A percentile compares a stretch with the other conserved stretches of the same genome.
Evolutionary conservation across 2,888 invertebrate species (phyloP).

Genomic region (Pseudolycoriella hygida): DNA sequence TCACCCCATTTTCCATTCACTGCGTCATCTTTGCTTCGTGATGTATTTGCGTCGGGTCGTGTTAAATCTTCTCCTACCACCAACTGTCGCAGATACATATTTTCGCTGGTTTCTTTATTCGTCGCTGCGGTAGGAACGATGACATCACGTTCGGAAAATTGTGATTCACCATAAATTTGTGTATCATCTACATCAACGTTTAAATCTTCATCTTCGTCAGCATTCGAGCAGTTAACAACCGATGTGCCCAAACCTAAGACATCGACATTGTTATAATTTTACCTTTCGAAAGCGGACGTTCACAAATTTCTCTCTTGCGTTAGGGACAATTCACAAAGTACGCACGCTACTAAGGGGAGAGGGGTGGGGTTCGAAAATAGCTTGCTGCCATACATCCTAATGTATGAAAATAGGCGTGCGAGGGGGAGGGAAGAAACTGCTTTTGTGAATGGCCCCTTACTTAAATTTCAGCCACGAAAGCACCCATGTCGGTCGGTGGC

Average conservation of each 20-base stretch:
- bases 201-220: constrained; percentile 51
- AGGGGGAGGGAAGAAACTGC: too few relatives aligned
- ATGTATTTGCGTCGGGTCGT: constrained; percentile 8
- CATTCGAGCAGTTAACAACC: constrained; percentile 18
- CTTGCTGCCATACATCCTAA: too few relatives aligned
- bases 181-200: constrained; percentile 79
- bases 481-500: too few relatives aligned
- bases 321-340: too few relatives aligned
- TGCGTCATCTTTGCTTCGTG: background rate
- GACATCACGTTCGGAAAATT: constrained; percentile 64
- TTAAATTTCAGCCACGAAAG: too few relatives aligned
- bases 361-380: too few relatives aligned
- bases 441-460: too few relatives aligned
- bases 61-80: constrained; percentile 15
- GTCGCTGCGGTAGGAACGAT: constrained; percentile 33
- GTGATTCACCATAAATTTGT: constrained; percentile 66
- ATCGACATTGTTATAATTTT: too few relatives aligned
- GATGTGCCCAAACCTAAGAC: constrained; percentile 4
- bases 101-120: constrained; percentile 20
- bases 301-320: too few relatives aligned
- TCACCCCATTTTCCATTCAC: background rate
- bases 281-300: too few relatives aligned
- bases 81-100: constrained; percentile 22
- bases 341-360: too few relatives aligned
- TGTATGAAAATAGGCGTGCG: too few relatives aligned